phyloP scores from a whole-genome alignment of 2,888 invertebrate species.

The Latrodectus elegans region DNA sequence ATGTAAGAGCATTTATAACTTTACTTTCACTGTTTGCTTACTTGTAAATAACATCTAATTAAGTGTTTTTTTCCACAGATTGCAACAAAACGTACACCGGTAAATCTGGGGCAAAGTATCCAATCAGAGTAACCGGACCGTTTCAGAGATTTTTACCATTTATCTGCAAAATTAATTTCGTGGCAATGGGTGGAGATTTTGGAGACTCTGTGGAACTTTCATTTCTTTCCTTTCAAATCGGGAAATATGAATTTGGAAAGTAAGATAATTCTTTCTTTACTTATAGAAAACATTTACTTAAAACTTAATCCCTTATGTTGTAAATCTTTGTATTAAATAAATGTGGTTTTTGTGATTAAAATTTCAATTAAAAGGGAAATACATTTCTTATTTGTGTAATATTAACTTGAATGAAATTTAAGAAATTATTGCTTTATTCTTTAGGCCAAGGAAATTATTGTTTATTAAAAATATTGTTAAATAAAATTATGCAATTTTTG shows the following conservation, averaged over 20 bases:
- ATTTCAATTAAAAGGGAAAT: too few species aligned
- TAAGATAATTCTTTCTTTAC: background rate
- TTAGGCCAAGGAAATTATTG: too few species aligned
- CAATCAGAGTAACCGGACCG: constrained; percentile 83
- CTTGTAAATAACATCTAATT: too few species aligned
- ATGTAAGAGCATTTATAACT: too few species aligned
- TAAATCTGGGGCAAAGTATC: constrained; percentile 85
- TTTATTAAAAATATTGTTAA: too few species aligned
- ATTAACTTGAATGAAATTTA: too few species aligned
- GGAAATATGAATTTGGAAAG: constrained; percentile 78
- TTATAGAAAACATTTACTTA: background rate
- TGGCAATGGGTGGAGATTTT: constrained; percentile 85
- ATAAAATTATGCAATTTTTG: too few species aligned
- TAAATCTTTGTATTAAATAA: background rate
- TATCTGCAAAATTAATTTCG: constrained; percentile 87
- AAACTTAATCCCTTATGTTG: background rate
- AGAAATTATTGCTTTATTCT: too few species aligned
- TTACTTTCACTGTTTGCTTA: too few species aligned
- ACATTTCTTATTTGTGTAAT: too few species aligned
- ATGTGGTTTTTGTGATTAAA: too few species aligned
- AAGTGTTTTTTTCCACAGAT: constrained; percentile 78
- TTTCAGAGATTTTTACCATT: constrained; percentile 85
- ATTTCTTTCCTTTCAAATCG: constrained; percentile 88
- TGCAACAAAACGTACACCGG: constrained; percentile 90
- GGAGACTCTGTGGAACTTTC: constrained; percentile 88